These are phyloP conservation scores for Gouania willdenowi DNA, from an alignment of 2,797 vertebrate species.

Conservation along the genomic window DNA sequence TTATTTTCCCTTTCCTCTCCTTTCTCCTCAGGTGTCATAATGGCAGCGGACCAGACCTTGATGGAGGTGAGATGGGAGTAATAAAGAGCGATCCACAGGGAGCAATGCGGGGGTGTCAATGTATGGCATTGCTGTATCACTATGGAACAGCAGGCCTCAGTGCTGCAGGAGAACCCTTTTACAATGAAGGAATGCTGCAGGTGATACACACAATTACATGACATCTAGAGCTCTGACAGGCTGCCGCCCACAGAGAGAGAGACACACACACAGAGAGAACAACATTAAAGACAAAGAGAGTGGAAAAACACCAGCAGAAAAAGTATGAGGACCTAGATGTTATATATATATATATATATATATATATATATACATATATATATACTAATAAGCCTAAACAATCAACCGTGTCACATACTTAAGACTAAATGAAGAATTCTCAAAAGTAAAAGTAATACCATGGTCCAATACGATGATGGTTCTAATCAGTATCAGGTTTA, in stretches of 20 bases:
- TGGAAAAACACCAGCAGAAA: slow-evolving; percentile 17
- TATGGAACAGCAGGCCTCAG: slow-evolving; percentile 52
- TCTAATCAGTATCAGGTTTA: slow-evolving; percentile 32
- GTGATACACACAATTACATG: slow-evolving; percentile 75
- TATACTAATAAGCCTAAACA: slow-evolving; percentile 87
- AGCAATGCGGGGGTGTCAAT: slow-evolving; percentile 55
- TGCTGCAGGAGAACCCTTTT: slow-evolving; percentile 69
- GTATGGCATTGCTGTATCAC: slow-evolving; percentile 54
- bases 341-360: slow-evolving; percentile 77
- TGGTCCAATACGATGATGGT: slow-evolving; percentile 79
- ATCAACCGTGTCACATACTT: slow-evolving; percentile 82
- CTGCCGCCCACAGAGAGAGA: slow-evolving; percentile 69
- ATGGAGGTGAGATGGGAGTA: slow-evolving; percentile 65
- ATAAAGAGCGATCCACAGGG: slow-evolving; percentile 64
- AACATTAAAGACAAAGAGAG: too few species aligned
- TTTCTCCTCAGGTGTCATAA: slow-evolving; percentile 66
- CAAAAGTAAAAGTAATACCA: slow-evolving; percentile 56
- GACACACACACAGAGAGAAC: too few species aligned
- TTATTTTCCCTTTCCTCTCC: slow-evolving; percentile 35
- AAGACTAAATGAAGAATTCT: slow-evolving; percentile 56
- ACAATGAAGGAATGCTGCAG: slow-evolving; percentile 76
- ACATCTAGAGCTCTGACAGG: slow-evolving; percentile 75
- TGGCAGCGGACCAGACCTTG: slow-evolving; percentile 60
- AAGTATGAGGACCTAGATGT: slow-evolving; percentile 60
- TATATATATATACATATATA: slow-evolving; percentile 76